Evolutionary conservation across 2,888 invertebrate genomes (phyloP), one percentile per base, ranked within the genome.

Genomic region (Stomorhina lunata): DNA sequence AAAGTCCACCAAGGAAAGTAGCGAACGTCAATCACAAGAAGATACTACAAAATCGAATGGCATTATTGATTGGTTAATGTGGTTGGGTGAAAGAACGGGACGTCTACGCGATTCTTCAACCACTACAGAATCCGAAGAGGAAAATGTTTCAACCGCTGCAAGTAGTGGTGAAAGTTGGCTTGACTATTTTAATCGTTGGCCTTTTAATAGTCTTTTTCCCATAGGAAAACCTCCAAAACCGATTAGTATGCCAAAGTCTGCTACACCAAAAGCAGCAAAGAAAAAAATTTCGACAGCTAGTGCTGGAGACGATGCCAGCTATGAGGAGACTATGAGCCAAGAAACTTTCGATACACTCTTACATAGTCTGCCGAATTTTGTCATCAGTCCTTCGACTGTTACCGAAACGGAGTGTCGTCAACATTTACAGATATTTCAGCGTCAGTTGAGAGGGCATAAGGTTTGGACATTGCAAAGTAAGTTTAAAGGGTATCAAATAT

Each of bases 391-490:
- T 88, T 93, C 94, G 77, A 92, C 93, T 84, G 93, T 94, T 84
- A 93, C 93, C 87, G 93, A 94, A 87, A 91, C 93, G 61, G 93
- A 93, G 89, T 95, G 95, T 91, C 93, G 94, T 85, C 93, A 94
- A 87, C 95, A 95, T 85, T 93, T 95, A 73, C 87, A 88, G 78
- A 93, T 95, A 86, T 93, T 95, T 85, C 91, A 94, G 85, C 92
- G 94, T 83, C 95, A 95, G 90, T 90, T 95, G 87, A 93, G 94
- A 32, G 94, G 94, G 71, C 92, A 93, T 81, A 94, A 94, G 90
- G 87, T 95, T 85, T 95, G 95, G 95, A 94, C 95, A 76, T 90
- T 95, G 85, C 94, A 94, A 91, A 95, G 95, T 95, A 92, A 93
- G 94, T 92, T 86, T 15, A n/a, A 15, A 7, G 1, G 4, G 6